Evolutionary conservation across 2,797 vertebrate species (phyloP).

Genomic region (Gymnocypris eckloni): DNA sequence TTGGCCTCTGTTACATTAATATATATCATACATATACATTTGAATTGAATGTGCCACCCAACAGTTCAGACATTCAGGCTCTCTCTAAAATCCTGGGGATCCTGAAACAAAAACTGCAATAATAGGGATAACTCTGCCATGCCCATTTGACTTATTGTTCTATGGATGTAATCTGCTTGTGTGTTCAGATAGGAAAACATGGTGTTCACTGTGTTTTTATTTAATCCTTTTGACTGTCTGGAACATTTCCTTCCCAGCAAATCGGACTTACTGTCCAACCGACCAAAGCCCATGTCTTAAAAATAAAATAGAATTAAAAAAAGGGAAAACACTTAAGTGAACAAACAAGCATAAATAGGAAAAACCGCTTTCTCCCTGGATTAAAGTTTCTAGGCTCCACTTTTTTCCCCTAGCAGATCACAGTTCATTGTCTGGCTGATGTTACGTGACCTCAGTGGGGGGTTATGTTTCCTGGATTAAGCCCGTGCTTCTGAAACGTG

Average conservation of each 20-base stretch:
- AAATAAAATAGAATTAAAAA: background rate
- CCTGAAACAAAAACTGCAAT: background rate
- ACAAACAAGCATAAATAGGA: constrained; percentile 56
- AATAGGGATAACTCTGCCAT: background rate
- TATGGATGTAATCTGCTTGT: constrained; percentile 11
- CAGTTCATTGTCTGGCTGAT: constrained; percentile 52
- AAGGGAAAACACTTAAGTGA: constrained; percentile 50
- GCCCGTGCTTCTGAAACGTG: constrained; percentile 45
- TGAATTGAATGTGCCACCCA: background rate
- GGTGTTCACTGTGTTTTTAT: constrained; percentile 24
- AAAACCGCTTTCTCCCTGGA: constrained; percentile 61
- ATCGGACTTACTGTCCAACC: constrained; percentile 41
- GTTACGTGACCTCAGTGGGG: constrained; percentile 43
- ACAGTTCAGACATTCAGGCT: background rate
- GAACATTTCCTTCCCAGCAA: constrained; percentile 54
- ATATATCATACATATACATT: background rate
- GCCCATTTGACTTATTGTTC: background rate
- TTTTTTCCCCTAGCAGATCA: constrained; percentile 38
- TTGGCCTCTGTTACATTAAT: background rate
- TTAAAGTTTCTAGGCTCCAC: constrained; percentile 61
- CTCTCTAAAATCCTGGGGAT: background rate
- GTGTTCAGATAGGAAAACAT: constrained; percentile 29
- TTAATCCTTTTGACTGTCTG: constrained; percentile 48
- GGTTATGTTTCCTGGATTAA: constrained; percentile 57
- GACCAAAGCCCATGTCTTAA: background rate